phyloP scores from a whole-genome alignment of 2,797 vertebrate species.

The Botia kubotai region DNA sequence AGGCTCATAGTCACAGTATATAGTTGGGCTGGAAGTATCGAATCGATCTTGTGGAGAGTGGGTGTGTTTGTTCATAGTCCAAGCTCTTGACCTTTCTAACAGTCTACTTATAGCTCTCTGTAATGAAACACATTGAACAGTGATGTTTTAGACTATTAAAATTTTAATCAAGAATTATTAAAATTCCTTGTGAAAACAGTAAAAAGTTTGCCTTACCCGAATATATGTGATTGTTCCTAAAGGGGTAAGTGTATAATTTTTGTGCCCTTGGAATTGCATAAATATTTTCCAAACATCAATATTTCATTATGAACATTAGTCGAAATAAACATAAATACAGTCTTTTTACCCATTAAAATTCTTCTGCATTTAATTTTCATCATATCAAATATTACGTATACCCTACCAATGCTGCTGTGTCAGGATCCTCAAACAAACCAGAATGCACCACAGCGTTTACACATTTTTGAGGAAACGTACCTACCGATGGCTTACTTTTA shows the following conservation, averaged over 20 bases:
- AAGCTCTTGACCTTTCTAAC: conserved; percentile 48
- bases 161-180: neutral
- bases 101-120: conserved; percentile 22
- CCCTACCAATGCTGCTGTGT: neutral
- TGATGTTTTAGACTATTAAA: conserved; percentile 19
- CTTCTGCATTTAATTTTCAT: too few relatives aligned
- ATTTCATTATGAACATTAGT: too few relatives aligned
- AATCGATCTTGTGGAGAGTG: conserved; percentile 38
- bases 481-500: neutral
- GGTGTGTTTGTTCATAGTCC: conserved; percentile 39
- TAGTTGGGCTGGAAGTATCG: conserved; percentile 42
- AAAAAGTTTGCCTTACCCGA: neutral
- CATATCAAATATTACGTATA: neutral
- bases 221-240: neutral
- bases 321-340: too few relatives aligned
- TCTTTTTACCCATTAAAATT: too few relatives aligned
- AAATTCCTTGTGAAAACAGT: neutral
- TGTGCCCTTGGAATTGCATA: neutral
- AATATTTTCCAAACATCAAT: too few relatives aligned
- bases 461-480: neutral
- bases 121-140: neutral
- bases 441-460: neutral
- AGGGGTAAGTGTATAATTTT: neutral
- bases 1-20: conserved; percentile 62
- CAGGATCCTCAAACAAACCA: neutral